Evolutionary conservation across 2,797 vertebrate genomes (phyloP).

Genomic region (Enteromius fasciolatus): DNA sequence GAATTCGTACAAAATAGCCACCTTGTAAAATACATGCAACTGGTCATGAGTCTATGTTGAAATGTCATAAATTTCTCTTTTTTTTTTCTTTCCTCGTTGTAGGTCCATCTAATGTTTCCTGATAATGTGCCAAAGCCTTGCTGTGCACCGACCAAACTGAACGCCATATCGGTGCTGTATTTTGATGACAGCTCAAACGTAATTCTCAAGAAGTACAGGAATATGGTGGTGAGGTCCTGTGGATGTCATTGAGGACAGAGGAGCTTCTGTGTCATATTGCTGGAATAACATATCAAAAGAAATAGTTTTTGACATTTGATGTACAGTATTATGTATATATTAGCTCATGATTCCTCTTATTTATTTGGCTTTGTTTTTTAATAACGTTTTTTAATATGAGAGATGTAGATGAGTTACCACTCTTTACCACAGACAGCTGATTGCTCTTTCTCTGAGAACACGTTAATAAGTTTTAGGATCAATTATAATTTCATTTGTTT

Average conservation of each 20-base stretch:
- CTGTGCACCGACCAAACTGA: constrained; percentile 97
- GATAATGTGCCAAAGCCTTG: constrained; percentile 99
- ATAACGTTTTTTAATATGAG: constrained; percentile 63
- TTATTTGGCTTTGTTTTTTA: constrained; percentile 84
- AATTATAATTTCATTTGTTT: background rate
- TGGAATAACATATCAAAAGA: constrained; percentile 70
- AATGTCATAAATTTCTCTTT: background rate
- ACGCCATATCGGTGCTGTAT: constrained; percentile 98
- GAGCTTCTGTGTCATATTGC: constrained; percentile 62
- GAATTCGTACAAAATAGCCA: too few species aligned
- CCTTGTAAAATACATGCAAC: too few species aligned
- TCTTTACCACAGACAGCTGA: constrained; percentile 11
- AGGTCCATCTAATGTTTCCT: constrained; percentile 99
- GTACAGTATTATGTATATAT: constrained; percentile 96
- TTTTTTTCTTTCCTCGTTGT: constrained; percentile 57
- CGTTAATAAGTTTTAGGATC: background rate
- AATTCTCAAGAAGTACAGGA: constrained; percentile 99
- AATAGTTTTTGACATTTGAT: constrained; percentile 81
- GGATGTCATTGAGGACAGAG: constrained; percentile 89
- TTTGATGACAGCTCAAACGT: constrained; percentile 99
- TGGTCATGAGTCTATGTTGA: too few species aligned
- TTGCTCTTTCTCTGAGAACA: background rate
- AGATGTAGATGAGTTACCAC: constrained; percentile 42
- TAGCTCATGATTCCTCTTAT: constrained; percentile 79
- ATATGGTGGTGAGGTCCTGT: constrained; percentile 98